Evolutionary conservation across 1,140 invertebrate genomes (phyloP), one percentile per base, ranked within the genome.

Genomic region (Leptopilina boulardi): DNA sequence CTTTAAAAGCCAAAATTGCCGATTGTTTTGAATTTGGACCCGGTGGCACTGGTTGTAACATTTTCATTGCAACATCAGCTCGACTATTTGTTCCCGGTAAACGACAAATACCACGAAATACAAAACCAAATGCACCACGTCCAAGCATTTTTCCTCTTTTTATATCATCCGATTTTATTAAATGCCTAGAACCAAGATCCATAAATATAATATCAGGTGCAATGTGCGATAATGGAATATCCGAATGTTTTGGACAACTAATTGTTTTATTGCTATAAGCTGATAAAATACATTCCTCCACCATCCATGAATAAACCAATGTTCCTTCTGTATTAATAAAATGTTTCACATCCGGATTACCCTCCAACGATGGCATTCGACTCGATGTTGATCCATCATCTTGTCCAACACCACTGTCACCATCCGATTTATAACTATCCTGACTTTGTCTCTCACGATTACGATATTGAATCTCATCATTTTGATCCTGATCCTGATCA

Each of bases 71-170:
- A 0, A 99, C 97, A 79, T 96, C 93, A 10, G 93, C 91, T 54
- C 92, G 91, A 10, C 90, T 88, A 78, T 93, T 89, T 4, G 92
- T 91, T 0, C 93, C 91, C 30, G 94, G 91, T 10, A 94, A 82
- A 76, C 94, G 94, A 89, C 96, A 96, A 2, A 93, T 93, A 0
- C 94, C 98, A 86, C 95, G 94, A 87, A 98, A 98, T 0, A 99
- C 99, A 88, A 99, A 98, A 0, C 99, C 98, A 92, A 99, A 99
- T 0, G 98, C 98, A 0, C 99, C 99, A 42, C 98, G 94, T 0
- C 99, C 99, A n/a, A 98, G 90, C 86, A 97, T 91, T 77, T 94
- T 93, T 0, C 96, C 96, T 71, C 95, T 91, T 42, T 94, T 94
- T 4, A 99, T 93, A 76, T 95, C 94, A 54, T 97, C 95, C 47